phyloP scores from a whole-genome alignment of 30 jellyfish, hydroid and myxozoan genomes.

The Rhopilema esculentum region DNA sequence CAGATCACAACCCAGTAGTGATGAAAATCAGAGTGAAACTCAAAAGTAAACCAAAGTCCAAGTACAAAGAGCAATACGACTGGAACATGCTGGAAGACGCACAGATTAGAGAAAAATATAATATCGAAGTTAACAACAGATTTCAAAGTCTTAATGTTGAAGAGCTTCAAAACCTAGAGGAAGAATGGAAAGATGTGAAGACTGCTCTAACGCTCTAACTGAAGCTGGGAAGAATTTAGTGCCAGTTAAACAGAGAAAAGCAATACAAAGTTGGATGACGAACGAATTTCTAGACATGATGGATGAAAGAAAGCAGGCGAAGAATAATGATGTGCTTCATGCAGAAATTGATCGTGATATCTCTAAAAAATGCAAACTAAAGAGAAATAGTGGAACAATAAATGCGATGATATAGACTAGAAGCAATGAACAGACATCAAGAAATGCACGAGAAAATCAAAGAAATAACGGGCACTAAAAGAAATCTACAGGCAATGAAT shows the following conservation, averaged over 20 bases:
- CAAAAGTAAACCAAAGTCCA: constrained; percentile 33
- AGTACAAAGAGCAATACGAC: constrained; percentile 22
- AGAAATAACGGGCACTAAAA: constrained; percentile 16
- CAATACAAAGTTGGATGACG: constrained; percentile 24
- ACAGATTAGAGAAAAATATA: constrained; percentile 20
- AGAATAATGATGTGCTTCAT: constrained; percentile 1
- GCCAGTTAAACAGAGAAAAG: constrained; percentile 8
- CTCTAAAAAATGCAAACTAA: neutral
- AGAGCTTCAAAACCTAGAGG: constrained; percentile 8
- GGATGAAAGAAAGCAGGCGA: constrained; percentile 30
- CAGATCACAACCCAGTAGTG: constrained; percentile 29
- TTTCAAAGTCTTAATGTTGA: constrained; percentile 20
- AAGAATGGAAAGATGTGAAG: constrained; percentile 20
- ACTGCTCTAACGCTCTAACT: neutral
- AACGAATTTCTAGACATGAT: constrained; percentile 1
- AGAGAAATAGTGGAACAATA: constrained; percentile 12
- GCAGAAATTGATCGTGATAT: constrained; percentile 2
- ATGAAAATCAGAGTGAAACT: constrained; percentile 39
- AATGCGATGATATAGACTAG: constrained; percentile 20
- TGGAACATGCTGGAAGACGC: constrained; percentile 31
- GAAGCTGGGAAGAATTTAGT: neutral
- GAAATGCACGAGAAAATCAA: constrained; percentile 36
- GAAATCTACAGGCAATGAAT: constrained; percentile 8
- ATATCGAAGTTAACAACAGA: constrained; percentile 24
- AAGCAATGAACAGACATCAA: neutral